Conservation (phyloP, 2,113 vertebrate species). For the Ammodytes marinus region DNA sequence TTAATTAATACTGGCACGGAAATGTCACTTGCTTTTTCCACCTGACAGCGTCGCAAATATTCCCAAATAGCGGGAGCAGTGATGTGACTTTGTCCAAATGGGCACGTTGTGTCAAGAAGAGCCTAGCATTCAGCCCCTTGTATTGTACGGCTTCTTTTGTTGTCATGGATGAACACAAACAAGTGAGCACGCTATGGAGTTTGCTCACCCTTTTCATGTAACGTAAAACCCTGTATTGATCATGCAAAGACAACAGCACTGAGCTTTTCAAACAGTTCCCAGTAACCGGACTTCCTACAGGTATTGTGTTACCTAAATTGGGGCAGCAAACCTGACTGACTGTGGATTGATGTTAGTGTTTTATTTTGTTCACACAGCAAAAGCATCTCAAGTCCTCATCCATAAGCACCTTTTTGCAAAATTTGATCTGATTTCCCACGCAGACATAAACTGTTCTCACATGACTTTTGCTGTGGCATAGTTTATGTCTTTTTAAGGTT, state of each 20-base stretch:
- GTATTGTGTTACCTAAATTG: conserved; percentile 71
- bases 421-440: conserved; percentile 50
- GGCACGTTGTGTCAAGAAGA: conserved; percentile 47
- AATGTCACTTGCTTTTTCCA: conserved; percentile 72
- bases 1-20: conserved; percentile 66
- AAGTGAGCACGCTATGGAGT: conserved; percentile 66
- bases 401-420: conserved; percentile 54
- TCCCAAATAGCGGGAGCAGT: conserved; percentile 50
- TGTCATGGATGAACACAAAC: conserved; percentile 72
- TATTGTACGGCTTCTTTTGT: conserved; percentile 72
- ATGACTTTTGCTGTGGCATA: conserved; percentile 40
- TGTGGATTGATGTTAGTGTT: conserved; percentile 53
- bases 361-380: conserved; percentile 58
- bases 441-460: conserved; percentile 54
- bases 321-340: conserved; percentile 71
- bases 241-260: conserved; percentile 52
- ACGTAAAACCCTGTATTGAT: conserved; percentile 63
- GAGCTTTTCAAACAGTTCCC: conserved; percentile 52
- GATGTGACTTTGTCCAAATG: conserved; percentile 59
- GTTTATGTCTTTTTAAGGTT: conserved; percentile 59
- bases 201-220: conserved; percentile 77
- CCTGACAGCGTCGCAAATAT: conserved; percentile 52
- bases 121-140: conserved; percentile 60
- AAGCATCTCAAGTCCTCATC: conserved; percentile 72
- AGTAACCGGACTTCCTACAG: conserved; percentile 44